Conservation (phyloP, 2,797 vertebrate species). For the Poecile montanus region DNA sequence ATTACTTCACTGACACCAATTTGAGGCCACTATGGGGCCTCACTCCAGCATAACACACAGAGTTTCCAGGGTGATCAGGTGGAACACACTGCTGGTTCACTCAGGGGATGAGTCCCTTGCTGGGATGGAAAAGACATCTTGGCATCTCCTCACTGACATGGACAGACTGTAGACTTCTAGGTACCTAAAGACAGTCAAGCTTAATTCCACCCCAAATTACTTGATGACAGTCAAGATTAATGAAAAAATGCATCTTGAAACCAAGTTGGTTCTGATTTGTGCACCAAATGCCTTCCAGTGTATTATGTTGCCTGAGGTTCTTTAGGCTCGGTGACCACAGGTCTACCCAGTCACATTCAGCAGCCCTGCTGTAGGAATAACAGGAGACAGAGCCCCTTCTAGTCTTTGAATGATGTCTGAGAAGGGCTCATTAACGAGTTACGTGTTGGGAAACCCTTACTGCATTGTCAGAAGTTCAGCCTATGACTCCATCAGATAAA, state of each 20-base stretch:
- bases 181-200: neutral
- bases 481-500: neutral
- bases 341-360: neutral
- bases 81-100: neutral
- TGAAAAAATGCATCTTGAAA: neutral
- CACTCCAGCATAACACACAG: neutral
- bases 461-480: neutral
- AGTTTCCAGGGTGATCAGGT: neutral
- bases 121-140: neutral
- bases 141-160: neutral
- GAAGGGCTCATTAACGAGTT: neutral
- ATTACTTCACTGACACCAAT: slow-evolving; percentile 25
- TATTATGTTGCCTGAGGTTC: neutral
- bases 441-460: neutral
- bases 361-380: neutral
- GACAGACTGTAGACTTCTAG: neutral
- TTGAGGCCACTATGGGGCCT: neutral
- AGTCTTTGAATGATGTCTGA: neutral
- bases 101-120: neutral
- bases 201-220: neutral
- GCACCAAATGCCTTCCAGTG: neutral
- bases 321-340: neutral
- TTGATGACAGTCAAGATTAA: neutral
- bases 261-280: neutral
- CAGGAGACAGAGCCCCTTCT: neutral